Evolutionary conservation across 1,140 invertebrate species (phyloP).

Genomic region (Vollenhovia emeryi): DNA sequence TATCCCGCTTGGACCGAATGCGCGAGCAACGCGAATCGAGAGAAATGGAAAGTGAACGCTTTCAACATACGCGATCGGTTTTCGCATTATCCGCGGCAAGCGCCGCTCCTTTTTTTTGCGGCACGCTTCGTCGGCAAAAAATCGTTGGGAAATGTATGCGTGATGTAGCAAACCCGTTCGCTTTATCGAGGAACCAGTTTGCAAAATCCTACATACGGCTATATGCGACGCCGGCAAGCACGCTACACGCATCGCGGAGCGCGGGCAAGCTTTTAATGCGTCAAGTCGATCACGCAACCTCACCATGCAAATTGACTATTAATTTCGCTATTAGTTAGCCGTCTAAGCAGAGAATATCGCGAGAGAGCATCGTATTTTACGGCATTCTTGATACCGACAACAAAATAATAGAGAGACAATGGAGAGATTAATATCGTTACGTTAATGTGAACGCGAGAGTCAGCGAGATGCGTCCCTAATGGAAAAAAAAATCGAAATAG

Average conservation of each 20-base stretch:
- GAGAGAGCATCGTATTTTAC: not conserved
- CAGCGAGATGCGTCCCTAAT: not conserved
- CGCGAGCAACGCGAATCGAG: not conserved
- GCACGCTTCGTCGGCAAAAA: constrained; percentile 26
- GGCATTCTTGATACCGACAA: not conserved
- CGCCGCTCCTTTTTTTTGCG: constrained; percentile 34
- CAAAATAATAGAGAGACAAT: not conserved
- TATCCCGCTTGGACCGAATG: not conserved
- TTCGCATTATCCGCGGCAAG: constrained; percentile 44
- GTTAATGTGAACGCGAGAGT: not conserved
- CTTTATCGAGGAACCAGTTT: constrained; percentile 59
- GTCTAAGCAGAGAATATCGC: not conserved
- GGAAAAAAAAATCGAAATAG: not conserved
- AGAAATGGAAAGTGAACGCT: constrained; percentile 46
- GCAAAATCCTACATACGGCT: constrained; percentile 41
- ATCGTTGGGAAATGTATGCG: constrained; percentile 43
- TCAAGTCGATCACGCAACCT: constrained; percentile 49
- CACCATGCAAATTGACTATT: constrained; percentile 49
- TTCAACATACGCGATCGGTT: constrained; percentile 49
- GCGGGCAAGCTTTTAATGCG: constrained; percentile 52
- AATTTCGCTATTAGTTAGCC: constrained; percentile 43
- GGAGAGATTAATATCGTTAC: not conserved
- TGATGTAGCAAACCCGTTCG: constrained; percentile 59
- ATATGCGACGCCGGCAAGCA: constrained; percentile 16
- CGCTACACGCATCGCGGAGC: constrained; percentile 34